A percentile compares a stretch with the other conserved stretches of the same genome.
Conservation (phyloP, 2,888 invertebrate genomes). For the Acleris sparsana region DNA sequence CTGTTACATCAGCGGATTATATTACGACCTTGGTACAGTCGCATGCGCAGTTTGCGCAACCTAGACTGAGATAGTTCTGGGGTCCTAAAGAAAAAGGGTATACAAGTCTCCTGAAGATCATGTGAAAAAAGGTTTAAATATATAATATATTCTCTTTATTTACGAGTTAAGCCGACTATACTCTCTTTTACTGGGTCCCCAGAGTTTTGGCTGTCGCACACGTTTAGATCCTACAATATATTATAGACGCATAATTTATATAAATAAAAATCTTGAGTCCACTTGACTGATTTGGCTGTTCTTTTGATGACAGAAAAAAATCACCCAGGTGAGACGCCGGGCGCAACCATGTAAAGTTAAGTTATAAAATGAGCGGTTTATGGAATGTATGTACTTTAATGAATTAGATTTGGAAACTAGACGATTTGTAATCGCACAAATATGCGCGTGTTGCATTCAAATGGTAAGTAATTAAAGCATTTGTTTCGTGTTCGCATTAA, state of each 20-base stretch:
- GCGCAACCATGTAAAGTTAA: too few species aligned
- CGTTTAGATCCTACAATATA: not conserved
- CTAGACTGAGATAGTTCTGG: constrained; percentile 4
- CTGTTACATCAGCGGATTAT: constrained; percentile 27
- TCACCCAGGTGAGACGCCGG: too few species aligned
- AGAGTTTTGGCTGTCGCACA: constrained; percentile 15
- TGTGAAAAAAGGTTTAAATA: too few species aligned
- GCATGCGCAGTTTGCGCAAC: constrained; percentile 20
- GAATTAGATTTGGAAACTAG: not conserved
- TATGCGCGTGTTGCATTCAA: not conserved
- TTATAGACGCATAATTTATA: not conserved
- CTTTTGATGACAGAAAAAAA: too few species aligned
- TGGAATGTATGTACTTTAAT: not conserved
- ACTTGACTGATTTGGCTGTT: too few species aligned
- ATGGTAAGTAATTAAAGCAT: not conserved
- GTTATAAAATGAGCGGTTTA: not conserved
- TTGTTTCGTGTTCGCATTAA: not conserved
- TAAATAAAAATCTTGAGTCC: not conserved
- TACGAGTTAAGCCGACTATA: too few species aligned
- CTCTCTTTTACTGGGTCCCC: too few species aligned
- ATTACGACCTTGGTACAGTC: constrained; percentile 20
- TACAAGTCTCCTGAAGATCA: too few species aligned
- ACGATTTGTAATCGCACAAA: not conserved
- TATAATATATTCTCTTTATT: too few species aligned
- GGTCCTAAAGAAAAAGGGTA: too few species aligned